Percentiles rank a stretch among this genome's conserved stretches.
These are phyloP conservation scores for Athripsodes cinereus DNA, from an alignment of 2,888 invertebrate species.

Conservation along the genomic window DNA sequence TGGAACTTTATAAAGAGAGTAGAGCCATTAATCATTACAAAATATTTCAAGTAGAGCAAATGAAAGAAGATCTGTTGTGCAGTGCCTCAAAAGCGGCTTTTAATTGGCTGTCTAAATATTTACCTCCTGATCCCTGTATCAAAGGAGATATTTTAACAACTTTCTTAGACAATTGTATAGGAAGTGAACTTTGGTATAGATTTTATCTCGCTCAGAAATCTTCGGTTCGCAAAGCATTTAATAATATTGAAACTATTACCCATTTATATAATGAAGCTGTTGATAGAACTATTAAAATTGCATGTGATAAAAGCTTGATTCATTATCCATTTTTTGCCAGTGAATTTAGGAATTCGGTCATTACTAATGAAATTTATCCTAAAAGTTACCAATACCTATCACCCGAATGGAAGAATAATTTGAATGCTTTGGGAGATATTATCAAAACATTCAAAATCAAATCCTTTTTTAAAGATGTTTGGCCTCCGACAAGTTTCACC, in stretches of 20 bases:
- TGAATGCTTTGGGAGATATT: slow-evolving; percentile 44
- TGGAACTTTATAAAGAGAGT: slow-evolving; percentile 33
- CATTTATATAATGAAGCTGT: slow-evolving; percentile 63
- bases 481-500: slow-evolving; percentile 40
- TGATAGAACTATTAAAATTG: slow-evolving; percentile 52
- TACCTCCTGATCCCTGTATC: slow-evolving; percentile 45
- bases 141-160: slow-evolving; percentile 53
- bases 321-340: slow-evolving; percentile 59
- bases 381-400: slow-evolving; percentile 64
- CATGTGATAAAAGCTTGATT: slow-evolving; percentile 53
- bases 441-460: slow-evolving; percentile 54
- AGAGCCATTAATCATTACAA: slow-evolving; percentile 40
- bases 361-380: slow-evolving; percentile 48
- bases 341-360: slow-evolving; percentile 54
- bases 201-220: slow-evolving; percentile 40
- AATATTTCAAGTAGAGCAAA: slow-evolving; percentile 36
- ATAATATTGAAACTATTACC: slow-evolving; percentile 54
- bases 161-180: slow-evolving; percentile 52
- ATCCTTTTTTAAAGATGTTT: slow-evolving; percentile 36
- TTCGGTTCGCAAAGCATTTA: slow-evolving; percentile 43
- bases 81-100: slow-evolving; percentile 39
- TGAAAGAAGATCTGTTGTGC: slow-evolving; percentile 36
- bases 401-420: slow-evolving; percentile 52
- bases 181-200: slow-evolving; percentile 57
- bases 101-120: slow-evolving; percentile 49